These are phyloP conservation scores for Scomber scombrus DNA, from an alignment of 2,113 vertebrate genomes.

Conservation along the genomic window DNA sequence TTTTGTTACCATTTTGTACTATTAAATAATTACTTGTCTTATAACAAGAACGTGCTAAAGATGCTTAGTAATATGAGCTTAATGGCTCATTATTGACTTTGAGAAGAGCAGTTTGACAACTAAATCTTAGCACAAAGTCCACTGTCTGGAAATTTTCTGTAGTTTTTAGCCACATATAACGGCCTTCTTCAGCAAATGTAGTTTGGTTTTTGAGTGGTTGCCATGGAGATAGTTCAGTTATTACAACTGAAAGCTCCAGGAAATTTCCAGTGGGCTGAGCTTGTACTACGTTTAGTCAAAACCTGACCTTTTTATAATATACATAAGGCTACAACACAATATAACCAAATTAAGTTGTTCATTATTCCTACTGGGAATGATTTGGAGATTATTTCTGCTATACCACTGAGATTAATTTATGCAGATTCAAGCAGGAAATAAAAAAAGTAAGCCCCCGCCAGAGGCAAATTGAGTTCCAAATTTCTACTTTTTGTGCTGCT, in stretches of 20 bases:
- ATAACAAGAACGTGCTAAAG: too few relatives aligned
- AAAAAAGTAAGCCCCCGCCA: too few relatives aligned
- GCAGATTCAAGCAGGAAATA: slow-evolving; percentile 4
- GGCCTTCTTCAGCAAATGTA: too few relatives aligned
- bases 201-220: too few relatives aligned
- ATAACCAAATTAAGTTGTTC: too few relatives aligned
- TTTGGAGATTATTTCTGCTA: too few relatives aligned
- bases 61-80: too few relatives aligned
- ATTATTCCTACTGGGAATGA: too few relatives aligned
- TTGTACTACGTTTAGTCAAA: too few relatives aligned
- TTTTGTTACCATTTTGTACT: slow-evolving; percentile 25
- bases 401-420: slow-evolving; percentile 7
- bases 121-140: background rate
- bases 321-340: too few relatives aligned
- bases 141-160: background rate
- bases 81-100: background rate
- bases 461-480: slow-evolving; percentile 10
- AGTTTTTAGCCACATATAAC: background rate
- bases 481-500: background rate
- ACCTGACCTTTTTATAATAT: too few relatives aligned
- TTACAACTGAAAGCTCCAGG: background rate
- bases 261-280: background rate
- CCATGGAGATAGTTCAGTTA: background rate
- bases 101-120: background rate
- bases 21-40: background rate